Percentiles rank a stretch among this genome's conserved stretches.
phyloP scores from a whole-genome alignment of 2,113 vertebrate species.

The Nothoprocta perdicaria region DNA sequence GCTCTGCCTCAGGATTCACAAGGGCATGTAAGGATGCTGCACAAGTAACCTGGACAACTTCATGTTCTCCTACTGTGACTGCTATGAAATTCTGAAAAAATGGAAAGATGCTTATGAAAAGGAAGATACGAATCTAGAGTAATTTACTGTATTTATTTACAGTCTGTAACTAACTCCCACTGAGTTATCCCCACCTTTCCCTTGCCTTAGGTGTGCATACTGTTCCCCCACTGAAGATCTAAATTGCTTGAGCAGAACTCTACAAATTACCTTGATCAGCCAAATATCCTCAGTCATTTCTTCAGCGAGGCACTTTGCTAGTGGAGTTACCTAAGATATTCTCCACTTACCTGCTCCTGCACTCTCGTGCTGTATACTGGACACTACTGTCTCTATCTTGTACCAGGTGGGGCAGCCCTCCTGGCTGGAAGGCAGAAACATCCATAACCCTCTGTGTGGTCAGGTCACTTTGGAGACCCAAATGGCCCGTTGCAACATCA shows the following conservation, averaged over 20 bases:
- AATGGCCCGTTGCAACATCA: not conserved
- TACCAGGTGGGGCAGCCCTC: not conserved
- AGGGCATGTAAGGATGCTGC: not conserved
- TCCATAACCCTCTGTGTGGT: accelerated
- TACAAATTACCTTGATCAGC: not conserved
- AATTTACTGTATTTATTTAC: constrained; percentile 12
- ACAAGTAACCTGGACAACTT: not conserved
- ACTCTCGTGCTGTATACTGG: not conserved
- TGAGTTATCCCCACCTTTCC: not conserved
- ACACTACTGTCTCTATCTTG: not conserved
- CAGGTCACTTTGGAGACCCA: not conserved
- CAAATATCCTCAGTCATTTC: not conserved
- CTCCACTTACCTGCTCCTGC: not conserved
- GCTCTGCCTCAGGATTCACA: not conserved
- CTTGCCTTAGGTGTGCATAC: not conserved
- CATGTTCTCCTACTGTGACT: not conserved
- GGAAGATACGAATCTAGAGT: not conserved
- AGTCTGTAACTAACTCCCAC: not conserved
- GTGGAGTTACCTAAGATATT: not conserved
- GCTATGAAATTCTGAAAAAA: not conserved
- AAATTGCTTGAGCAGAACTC: not conserved
- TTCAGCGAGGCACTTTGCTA: not conserved
- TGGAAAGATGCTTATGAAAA: not conserved
- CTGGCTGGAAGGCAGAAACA: not conserved
- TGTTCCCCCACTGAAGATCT: not conserved